A percentile compares a stretch with the other conserved stretches of the same genome.
phyloP scores from a whole-genome alignment of 1,140 invertebrate genomes.

The Lepidotrigona ventralis region DNA sequence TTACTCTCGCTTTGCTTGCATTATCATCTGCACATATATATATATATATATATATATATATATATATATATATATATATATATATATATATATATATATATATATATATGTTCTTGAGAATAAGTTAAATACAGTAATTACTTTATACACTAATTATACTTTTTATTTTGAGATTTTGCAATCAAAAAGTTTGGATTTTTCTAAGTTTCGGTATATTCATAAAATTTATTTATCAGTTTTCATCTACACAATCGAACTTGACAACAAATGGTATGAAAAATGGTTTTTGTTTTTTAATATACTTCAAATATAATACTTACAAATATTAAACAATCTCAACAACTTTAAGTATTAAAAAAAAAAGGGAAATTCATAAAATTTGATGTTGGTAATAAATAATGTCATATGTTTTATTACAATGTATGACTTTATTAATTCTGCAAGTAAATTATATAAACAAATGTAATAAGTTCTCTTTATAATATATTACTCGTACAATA shows the following conservation, averaged over 20 bases:
- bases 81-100: not conserved
- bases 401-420: not conserved
- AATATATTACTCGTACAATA: slow-evolving; percentile 11
- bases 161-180: not conserved
- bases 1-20: not conserved
- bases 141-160: not conserved
- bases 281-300: not conserved
- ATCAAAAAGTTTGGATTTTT: not conserved
- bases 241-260: not conserved
- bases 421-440: slow-evolving; percentile 21
- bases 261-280: not conserved
- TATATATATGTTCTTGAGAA: not conserved
- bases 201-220: no score
- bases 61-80: not conserved
- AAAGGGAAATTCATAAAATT: not conserved
- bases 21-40: not conserved
- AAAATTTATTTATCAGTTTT: not conserved
- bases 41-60: not conserved
- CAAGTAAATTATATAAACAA: slow-evolving; percentile 19
- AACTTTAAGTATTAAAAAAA: not conserved
- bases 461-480: slow-evolving; percentile 22
- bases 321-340: not conserved
- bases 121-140: not conserved
- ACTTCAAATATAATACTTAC: not conserved
- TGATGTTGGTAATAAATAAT: not conserved